Percentiles rank a stretch among this genome's conserved stretches.
Conservation (phyloP, 1,140 invertebrate genomes). For the Neotoxoptera formosana region DNA sequence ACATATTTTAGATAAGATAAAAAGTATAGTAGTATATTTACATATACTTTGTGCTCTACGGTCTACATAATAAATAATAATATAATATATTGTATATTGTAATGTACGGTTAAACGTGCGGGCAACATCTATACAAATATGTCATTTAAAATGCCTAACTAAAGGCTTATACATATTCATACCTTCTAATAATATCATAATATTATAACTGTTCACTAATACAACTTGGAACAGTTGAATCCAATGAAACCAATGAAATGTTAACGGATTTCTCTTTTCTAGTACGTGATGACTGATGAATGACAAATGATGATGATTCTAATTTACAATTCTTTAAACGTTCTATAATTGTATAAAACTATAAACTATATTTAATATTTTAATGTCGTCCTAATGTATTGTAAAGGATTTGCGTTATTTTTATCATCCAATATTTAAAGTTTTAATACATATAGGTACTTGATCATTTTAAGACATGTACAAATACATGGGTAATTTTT, state of each 20-base stretch:
- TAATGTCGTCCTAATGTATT: background rate
- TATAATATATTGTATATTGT: background rate
- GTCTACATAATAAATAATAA: background rate
- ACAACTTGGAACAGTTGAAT: too few species aligned
- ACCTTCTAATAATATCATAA: background rate
- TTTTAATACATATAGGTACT: background rate
- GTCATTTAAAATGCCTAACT: constrained; percentile 26
- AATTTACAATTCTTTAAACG: background rate
- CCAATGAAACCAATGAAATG: background rate
- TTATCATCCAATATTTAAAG: background rate
- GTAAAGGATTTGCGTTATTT: background rate
- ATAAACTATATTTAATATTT: background rate
- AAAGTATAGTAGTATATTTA: background rate
- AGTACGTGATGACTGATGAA: background rate
- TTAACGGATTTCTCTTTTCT: background rate
- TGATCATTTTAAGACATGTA: background rate
- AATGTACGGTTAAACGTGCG: too few species aligned
- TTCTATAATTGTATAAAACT: background rate
- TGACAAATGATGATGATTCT: background rate
- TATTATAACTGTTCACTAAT: background rate
- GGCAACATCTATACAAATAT: background rate
- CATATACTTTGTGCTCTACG: background rate
- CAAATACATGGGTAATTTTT: background rate
- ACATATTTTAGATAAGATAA: constrained; percentile 7
- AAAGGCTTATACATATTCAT: background rate